phyloP scores from a whole-genome alignment of 1,140 invertebrate genomes.

The Chymomyza costata region DNA sequence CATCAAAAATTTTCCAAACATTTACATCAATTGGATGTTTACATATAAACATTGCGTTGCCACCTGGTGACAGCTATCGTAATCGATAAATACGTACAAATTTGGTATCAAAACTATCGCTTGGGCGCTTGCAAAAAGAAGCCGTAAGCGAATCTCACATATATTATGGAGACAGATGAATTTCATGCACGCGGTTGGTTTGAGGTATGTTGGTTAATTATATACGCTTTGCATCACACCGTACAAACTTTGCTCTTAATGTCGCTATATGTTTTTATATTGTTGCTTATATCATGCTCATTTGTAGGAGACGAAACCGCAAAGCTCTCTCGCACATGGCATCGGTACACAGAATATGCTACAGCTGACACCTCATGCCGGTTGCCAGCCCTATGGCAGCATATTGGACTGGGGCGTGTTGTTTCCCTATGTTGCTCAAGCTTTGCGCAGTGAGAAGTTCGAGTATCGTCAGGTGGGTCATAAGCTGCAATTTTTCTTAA shows the following conservation, averaged over 20 bases:
- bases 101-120: slow-evolving; percentile 26
- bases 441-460: slow-evolving; percentile 70
- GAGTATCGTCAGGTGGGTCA: slow-evolving; percentile 59
- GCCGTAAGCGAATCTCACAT: slow-evolving; percentile 17
- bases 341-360: slow-evolving; percentile 70
- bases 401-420: slow-evolving; percentile 56
- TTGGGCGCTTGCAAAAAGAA: slow-evolving; percentile 6
- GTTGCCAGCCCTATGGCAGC: slow-evolving; percentile 52
- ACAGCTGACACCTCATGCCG: slow-evolving; percentile 57
- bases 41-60: slow-evolving; percentile 22
- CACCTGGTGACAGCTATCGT: slow-evolving; percentile 19
- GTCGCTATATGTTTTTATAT: slow-evolving; percentile 27
- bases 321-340: slow-evolving; percentile 54
- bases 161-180: slow-evolving; percentile 32
- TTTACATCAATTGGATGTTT: no score
- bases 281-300: background rate
- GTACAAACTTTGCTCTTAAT: background rate
- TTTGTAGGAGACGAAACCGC: slow-evolving; percentile 56
- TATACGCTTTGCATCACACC: slow-evolving; percentile 1
- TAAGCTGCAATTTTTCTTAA: slow-evolving; percentile 29
- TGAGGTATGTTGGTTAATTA: slow-evolving; percentile 45
- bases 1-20: no score
- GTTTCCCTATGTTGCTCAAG: slow-evolving; percentile 75
- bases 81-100: slow-evolving; percentile 27
- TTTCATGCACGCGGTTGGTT: slow-evolving; percentile 67